Evolutionary conservation across 2,888 invertebrate genomes (phyloP).

Genomic region (Anoplius nigerrimus): DNA sequence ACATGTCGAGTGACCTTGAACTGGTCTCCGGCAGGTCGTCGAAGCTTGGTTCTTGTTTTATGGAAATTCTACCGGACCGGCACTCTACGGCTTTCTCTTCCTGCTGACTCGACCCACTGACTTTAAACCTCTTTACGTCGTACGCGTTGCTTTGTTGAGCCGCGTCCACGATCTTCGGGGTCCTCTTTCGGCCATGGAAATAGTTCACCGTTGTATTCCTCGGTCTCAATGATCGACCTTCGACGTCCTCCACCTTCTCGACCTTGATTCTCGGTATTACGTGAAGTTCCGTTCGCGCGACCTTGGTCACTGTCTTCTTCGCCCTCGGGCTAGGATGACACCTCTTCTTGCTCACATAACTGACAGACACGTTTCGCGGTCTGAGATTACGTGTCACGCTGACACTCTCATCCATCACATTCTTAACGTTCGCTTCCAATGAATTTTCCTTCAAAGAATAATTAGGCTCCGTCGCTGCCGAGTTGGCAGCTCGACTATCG

Average conservation of each 20-base stretch:
- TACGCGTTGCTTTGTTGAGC: conserved; percentile 15
- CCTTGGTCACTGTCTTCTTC: not conserved
- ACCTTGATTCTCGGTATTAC: conserved; percentile 44
- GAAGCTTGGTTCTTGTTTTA: not conserved
- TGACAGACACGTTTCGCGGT: conserved; percentile 58
- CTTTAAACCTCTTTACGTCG: not conserved
- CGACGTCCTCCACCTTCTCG: conserved; percentile 45
- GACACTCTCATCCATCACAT: not conserved
- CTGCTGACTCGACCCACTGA: not conserved
- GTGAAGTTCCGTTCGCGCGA: not conserved
- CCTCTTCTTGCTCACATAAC: conserved; percentile 48
- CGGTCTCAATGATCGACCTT: conserved; percentile 55
- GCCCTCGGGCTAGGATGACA: not conserved
- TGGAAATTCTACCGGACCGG: not conserved
- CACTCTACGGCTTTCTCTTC: not conserved
- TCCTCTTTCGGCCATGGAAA: conserved; percentile 36
- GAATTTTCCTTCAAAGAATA: not conserved
- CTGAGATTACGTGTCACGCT: conserved; percentile 46
- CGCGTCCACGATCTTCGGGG: conserved; percentile 1
- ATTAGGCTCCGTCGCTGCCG: not conserved
- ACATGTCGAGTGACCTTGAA: not conserved
- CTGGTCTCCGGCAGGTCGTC: not conserved
- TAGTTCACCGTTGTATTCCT: conserved; percentile 54
- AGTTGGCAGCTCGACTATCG: not conserved
- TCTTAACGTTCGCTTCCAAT: too few species aligned